These are phyloP conservation scores for Catharus fuscescens DNA, from an alignment of 2,113 vertebrate species.

Conservation along the genomic window DNA sequence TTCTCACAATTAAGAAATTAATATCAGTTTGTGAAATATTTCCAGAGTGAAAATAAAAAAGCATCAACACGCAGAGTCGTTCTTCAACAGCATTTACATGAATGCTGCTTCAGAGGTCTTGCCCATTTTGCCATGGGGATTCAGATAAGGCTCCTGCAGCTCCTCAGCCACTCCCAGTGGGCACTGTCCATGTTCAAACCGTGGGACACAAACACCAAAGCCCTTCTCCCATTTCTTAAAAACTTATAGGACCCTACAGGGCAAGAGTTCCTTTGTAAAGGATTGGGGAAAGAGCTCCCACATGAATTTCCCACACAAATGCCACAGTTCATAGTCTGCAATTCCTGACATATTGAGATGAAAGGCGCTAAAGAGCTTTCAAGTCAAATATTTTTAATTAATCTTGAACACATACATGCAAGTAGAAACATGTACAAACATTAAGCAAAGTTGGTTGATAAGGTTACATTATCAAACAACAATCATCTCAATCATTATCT, in stretches of 20 bases:
- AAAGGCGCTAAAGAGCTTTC: slow-evolving; percentile 60
- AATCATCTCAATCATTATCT: not conserved
- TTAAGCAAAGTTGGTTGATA: not conserved
- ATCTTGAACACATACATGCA: slow-evolving; percentile 50
- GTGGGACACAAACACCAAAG: not conserved
- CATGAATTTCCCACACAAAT: not conserved
- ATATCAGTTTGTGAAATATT: not conserved
- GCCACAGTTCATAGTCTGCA: not conserved
- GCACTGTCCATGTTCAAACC: too few species aligned
- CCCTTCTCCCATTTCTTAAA: not conserved
- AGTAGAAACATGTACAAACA: slow-evolving; percentile 60
- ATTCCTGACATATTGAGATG: slow-evolving; percentile 36
- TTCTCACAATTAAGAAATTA: not conserved
- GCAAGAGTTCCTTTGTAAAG: not conserved
- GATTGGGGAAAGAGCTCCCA: not conserved
- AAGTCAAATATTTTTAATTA: slow-evolving; percentile 67
- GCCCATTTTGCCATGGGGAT: not conserved
- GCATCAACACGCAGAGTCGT: not conserved
- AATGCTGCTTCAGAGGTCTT: not conserved
- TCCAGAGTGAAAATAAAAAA: not conserved
- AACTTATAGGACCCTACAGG: fast-evolving
- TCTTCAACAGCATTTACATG: not conserved
- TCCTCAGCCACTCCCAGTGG: not conserved
- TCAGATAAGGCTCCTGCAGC: not conserved
- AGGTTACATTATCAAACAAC: slow-evolving; percentile 29